A percentile compares a stretch with the other conserved stretches of the same genome.
These are phyloP conservation scores for Oreochromis niloticus DNA, from an alignment of 2,113 vertebrate genomes.

Conservation along the genomic window DNA sequence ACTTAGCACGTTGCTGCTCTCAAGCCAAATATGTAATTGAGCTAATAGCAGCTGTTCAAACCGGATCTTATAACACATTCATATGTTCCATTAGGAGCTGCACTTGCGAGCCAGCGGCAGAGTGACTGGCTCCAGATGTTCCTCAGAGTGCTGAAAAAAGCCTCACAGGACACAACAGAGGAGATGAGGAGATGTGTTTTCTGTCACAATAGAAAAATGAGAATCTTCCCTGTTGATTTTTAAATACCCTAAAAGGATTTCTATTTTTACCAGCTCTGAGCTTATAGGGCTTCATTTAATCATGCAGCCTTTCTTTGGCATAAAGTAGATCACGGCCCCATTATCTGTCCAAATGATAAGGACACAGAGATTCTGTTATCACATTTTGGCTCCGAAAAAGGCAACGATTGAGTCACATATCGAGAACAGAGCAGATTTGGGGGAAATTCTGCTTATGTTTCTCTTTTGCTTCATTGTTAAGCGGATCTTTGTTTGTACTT, in stretches of 20 bases:
- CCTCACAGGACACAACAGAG: constrained; percentile 22
- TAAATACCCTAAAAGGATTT: constrained; percentile 21
- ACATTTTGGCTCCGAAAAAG: background rate
- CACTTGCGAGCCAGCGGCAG: constrained; percentile 21
- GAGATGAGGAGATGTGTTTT: constrained; percentile 48
- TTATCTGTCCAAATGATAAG: background rate
- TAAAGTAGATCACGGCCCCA: background rate
- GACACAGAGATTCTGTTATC: background rate
- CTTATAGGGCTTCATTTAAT: background rate
- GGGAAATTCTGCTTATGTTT: background rate
- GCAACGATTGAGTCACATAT: background rate
- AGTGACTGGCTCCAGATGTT: constrained; percentile 69
- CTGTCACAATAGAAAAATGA: constrained; percentile 33
- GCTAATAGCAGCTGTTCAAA: constrained; percentile 62
- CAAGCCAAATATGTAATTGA: constrained; percentile 49
- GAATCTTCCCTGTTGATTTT: background rate
- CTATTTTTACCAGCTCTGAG: background rate
- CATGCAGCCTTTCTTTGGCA: background rate
- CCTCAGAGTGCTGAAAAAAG: background rate
- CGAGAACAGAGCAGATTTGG: background rate
- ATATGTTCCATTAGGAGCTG: constrained; percentile 61
- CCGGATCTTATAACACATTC: constrained; percentile 47
- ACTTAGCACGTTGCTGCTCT: constrained; percentile 42
- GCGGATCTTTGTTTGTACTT: background rate
- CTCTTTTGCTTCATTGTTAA: background rate